Conservation (phyloP, 2,888 invertebrate species). For the Andrena camellia region DNA sequence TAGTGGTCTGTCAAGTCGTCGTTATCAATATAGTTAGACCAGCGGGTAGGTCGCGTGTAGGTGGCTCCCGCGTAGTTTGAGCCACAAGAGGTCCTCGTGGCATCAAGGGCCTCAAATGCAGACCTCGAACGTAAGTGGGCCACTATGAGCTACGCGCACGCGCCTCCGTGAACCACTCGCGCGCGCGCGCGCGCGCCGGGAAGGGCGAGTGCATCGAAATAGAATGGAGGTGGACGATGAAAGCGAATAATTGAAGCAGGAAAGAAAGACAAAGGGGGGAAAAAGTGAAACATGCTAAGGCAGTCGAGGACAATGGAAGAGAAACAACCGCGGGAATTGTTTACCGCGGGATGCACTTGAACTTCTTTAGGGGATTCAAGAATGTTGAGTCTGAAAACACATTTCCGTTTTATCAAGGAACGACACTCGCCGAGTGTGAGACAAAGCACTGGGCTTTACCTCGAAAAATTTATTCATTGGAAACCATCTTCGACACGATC, state of each 20-base stretch:
- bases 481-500: not conserved
- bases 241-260: slow-evolving; percentile 44
- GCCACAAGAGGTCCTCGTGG: slow-evolving; percentile 58
- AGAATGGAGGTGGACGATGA: slow-evolving; percentile 28
- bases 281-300: not conserved
- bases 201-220: slow-evolving; percentile 39
- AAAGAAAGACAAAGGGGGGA: slow-evolving; percentile 5
- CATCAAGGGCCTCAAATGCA: slow-evolving; percentile 65
- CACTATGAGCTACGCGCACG: slow-evolving; percentile 39
- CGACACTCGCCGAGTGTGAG: slow-evolving; percentile 1
- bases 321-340: slow-evolving; percentile 10
- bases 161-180: slow-evolving; percentile 43
- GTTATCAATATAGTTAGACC: slow-evolving; percentile 50
- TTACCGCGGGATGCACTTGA: slow-evolving; percentile 37
- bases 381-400: slow-evolving; percentile 34
- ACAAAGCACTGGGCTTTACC: not conserved
- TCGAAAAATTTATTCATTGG: not conserved
- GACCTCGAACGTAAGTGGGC: slow-evolving; percentile 60
- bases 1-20: slow-evolving; percentile 29
- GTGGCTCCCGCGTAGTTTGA: slow-evolving; percentile 44
- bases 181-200: slow-evolving; percentile 1
- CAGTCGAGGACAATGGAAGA: slow-evolving; percentile 20
- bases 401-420: slow-evolving; percentile 7
- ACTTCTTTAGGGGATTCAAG: slow-evolving; percentile 32
- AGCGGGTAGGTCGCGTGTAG: slow-evolving; percentile 23